These are phyloP conservation scores for Epizoanthus rinbou DNA, from an alignment of 92 coral and sea anemone genomes.

Conservation along the genomic window DNA sequence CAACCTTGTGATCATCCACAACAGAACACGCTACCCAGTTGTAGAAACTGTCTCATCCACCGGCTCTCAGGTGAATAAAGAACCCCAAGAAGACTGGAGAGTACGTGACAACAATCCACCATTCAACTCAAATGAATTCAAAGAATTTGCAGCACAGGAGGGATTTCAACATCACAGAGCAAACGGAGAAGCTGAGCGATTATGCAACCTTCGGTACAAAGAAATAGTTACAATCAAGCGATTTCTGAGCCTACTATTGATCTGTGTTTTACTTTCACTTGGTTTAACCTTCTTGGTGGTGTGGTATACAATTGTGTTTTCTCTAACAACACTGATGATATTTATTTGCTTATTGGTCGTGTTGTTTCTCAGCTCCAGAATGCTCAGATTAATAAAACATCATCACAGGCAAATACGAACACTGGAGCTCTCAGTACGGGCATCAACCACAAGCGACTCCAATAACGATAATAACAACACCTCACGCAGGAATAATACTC, in stretches of 20 bases:
- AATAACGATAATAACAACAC: background rate
- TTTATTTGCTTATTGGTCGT: background rate
- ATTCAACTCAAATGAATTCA: constrained; percentile 59
- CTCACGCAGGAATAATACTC: background rate
- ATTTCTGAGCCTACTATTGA: background rate
- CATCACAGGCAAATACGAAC: background rate
- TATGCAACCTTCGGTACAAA: constrained; percentile 36
- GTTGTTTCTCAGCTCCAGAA: background rate
- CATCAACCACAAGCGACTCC: background rate
- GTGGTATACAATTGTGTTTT: background rate
- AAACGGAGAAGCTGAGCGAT: constrained; percentile 57
- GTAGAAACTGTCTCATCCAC: constrained; percentile 54
- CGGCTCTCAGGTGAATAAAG: constrained; percentile 37
- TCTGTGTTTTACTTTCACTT: background rate
- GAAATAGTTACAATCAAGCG: constrained; percentile 52
- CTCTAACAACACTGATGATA: background rate
- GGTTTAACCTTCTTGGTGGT: background rate
- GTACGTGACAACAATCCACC: constrained; percentile 67
- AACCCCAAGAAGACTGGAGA: constrained; percentile 55
- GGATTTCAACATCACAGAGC: constrained; percentile 66
- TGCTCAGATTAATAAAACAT: background rate
- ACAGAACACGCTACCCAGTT: constrained; percentile 51
- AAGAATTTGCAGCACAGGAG: constrained; percentile 51
- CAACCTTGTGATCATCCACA: constrained; percentile 59
- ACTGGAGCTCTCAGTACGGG: background rate